Percentiles rank a stretch among this genome's conserved stretches.
Conservation (phyloP, 2,797 vertebrate genomes). For the Alcedo atthis region DNA sequence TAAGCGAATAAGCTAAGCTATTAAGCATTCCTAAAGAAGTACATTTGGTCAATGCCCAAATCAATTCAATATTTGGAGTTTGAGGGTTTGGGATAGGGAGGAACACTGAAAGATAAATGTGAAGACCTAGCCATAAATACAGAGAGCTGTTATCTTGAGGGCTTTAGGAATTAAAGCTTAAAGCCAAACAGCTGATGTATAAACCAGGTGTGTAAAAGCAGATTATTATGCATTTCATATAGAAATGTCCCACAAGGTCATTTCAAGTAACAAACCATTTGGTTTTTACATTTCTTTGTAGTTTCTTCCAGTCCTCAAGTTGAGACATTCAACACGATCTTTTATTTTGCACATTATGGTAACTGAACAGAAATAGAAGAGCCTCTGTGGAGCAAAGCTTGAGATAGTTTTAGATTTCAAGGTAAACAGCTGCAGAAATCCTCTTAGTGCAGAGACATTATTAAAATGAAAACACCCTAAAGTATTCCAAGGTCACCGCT, state of each 20-base stretch:
- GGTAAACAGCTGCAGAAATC: constrained; percentile 51
- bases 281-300: neutral
- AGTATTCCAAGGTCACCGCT: neutral
- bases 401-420: neutral
- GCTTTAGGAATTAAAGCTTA: constrained; percentile 46
- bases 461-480: constrained; percentile 21
- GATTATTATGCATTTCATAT: constrained; percentile 49
- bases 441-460: constrained; percentile 33
- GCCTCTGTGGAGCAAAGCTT: neutral
- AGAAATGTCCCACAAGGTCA: constrained; percentile 42
- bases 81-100: neutral
- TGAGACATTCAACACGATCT: neutral
- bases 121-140: neutral
- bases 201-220: constrained; percentile 40
- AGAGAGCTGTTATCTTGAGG: constrained; percentile 8
- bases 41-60: neutral
- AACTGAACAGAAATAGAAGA: neutral
- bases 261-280: neutral
- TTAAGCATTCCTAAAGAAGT: neutral
- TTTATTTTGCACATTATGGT: neutral
- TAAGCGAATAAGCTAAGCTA: neutral
- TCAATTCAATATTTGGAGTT: neutral
- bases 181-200: constrained; percentile 14
- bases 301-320: neutral
- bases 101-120: neutral